Evolutionary conservation across 30 jellyfish, hydroid and myxozoan species (phyloP).

Genomic region (Clytia hemisphaerica): DNA sequence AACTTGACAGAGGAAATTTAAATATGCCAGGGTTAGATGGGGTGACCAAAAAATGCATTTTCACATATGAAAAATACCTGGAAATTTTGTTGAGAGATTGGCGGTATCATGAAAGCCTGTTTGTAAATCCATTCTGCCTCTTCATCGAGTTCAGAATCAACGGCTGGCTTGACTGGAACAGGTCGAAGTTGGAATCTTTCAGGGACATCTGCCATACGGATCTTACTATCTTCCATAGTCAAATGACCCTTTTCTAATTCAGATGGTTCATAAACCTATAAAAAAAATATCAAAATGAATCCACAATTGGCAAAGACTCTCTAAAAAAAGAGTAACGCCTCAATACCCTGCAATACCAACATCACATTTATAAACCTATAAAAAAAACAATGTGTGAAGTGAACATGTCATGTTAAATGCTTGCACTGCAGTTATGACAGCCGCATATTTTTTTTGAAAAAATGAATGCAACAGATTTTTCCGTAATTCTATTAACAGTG

Average conservation of each 20-base stretch:
- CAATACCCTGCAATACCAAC: no score
- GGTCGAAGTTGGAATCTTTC: conserved; percentile 94
- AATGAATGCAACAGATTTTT: no score
- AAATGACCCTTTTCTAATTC: conserved; percentile 87
- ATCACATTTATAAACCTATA: no score
- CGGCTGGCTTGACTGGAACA: conserved; percentile 61
- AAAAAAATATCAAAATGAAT: neutral
- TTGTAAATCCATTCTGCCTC: conserved; percentile 99
- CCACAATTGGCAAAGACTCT: no score
- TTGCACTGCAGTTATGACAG: no score
- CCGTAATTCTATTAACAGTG: no score
- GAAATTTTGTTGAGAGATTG: conserved; percentile 71
- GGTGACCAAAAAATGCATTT: neutral
- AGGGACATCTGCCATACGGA: conserved; percentile 76
- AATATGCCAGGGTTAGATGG: no score
- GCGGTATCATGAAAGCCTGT: conserved; percentile 92
- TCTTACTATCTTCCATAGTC: conserved; percentile 70
- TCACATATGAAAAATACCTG: conserved; percentile 31
- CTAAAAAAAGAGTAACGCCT: no score
- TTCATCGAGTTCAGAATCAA: conserved; percentile 69
- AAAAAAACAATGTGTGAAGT: no score
- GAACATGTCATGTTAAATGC: no score
- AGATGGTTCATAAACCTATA: conserved; percentile 82
- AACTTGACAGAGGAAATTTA: neutral
- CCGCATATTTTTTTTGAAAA: no score